phyloP scores from a whole-genome alignment of 2,797 vertebrate genomes.

The Pteropus rufus region DNA sequence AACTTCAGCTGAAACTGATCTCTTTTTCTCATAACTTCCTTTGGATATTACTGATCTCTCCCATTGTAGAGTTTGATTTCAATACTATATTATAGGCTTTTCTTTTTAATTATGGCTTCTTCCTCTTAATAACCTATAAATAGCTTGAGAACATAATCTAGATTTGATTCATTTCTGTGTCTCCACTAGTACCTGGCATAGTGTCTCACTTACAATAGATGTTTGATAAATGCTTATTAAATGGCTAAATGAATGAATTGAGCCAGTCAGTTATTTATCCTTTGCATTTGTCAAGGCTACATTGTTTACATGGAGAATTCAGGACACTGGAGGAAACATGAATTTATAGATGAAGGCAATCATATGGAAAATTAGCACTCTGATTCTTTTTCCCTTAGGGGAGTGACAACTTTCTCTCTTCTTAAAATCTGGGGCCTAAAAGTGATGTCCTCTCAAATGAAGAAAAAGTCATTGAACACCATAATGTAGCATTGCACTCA shows the following conservation, averaged over 20 bases:
- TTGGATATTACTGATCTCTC: background rate
- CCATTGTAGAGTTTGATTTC: background rate
- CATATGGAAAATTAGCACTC: background rate
- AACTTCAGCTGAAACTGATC: background rate
- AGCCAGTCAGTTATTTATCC: background rate
- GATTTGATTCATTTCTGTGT: conserved; percentile 7
- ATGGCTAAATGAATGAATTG: background rate
- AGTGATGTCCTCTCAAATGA: background rate
- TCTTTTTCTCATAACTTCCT: background rate
- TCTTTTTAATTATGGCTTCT: background rate
- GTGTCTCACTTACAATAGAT: background rate
- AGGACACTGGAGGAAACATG: background rate
- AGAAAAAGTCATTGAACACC: background rate
- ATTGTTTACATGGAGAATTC: background rate
- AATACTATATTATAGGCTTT: background rate
- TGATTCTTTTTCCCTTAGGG: background rate
- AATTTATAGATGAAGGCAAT: background rate
- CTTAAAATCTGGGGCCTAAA: background rate
- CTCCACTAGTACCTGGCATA: background rate
- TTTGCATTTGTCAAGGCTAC: background rate
- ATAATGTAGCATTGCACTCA: background rate
- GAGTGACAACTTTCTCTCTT: background rate
- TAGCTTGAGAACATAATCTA: background rate
- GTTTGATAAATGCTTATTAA: background rate
- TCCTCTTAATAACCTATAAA: background rate